Percentiles rank a stretch among this genome's conserved stretches.
Evolutionary conservation across 2,113 vertebrate species (phyloP).

Genomic region (Piaya cayana): DNA sequence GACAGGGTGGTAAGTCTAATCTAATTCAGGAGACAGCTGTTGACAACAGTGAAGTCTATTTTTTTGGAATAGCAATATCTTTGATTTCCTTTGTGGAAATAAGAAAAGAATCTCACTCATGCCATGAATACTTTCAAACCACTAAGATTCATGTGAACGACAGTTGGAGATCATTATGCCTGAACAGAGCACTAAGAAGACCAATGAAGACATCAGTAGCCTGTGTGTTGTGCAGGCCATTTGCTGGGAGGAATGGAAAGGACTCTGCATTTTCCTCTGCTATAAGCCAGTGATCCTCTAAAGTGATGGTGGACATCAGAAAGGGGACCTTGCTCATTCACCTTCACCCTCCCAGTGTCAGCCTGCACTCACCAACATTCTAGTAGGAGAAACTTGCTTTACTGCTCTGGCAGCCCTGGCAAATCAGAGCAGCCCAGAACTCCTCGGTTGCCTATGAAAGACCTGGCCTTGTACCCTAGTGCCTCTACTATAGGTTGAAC

Average conservation of each 20-base stretch:
- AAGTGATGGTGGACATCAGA: background rate
- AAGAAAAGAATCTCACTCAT: slow-evolving; percentile 14
- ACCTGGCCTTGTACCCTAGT: background rate
- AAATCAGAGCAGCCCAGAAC: background rate
- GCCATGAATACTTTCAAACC: slow-evolving; percentile 42
- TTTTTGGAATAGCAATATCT: background rate
- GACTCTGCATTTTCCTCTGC: background rate
- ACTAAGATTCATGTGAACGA: background rate
- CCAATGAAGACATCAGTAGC: background rate
- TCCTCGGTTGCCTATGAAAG: no score
- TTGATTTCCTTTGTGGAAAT: slow-evolving; percentile 53
- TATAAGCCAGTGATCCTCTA: background rate
- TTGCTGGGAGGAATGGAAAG: background rate
- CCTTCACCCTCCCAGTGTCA: accelerated
- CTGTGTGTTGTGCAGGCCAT: background rate
- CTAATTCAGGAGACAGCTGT: slow-evolving; percentile 23
- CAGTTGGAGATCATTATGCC: background rate
- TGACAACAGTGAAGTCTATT: slow-evolving; percentile 36
- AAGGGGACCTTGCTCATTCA: accelerated
- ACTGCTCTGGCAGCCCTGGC: background rate
- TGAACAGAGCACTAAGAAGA: background rate
- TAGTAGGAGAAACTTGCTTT: background rate
- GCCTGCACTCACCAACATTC: background rate
- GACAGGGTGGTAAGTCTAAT: slow-evolving; percentile 14
- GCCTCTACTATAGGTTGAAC: background rate